A percentile compares a stretch with the other conserved stretches of the same genome.
These are phyloP conservation scores for Pissodes strobi DNA, from an alignment of 1,140 invertebrate species.

Conservation along the genomic window DNA sequence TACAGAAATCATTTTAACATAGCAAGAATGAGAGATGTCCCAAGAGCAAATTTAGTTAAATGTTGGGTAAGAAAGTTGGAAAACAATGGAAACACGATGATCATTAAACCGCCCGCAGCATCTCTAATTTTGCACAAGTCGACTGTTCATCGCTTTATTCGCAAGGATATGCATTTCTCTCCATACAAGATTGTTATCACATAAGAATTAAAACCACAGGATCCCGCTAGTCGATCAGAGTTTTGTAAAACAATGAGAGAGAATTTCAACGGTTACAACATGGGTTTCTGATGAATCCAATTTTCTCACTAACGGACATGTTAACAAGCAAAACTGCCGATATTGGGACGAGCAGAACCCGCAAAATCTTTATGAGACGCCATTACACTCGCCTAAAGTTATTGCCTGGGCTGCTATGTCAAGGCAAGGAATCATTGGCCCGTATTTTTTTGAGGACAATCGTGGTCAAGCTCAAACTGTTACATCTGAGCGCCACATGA, in stretches of 20 bases:
- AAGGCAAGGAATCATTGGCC: too few relatives aligned
- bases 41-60: too few relatives aligned
- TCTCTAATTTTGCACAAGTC: not conserved
- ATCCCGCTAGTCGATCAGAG: constrained; percentile 19
- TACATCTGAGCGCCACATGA: constrained; percentile 20
- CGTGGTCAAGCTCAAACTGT: constrained; percentile 24
- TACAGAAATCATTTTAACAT: too few relatives aligned
- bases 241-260: constrained; percentile 26
- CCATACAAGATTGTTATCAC: constrained; percentile 29
- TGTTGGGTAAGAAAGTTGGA: not conserved
- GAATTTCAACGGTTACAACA: constrained; percentile 26
- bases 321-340: constrained; percentile 30
- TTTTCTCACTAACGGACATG: constrained; percentile 22
- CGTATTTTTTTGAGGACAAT: constrained; percentile 22
- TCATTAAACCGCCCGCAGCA: not conserved
- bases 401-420: constrained; percentile 21
- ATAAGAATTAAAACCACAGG: constrained; percentile 30
- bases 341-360: constrained; percentile 26
- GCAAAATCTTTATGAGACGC: constrained; percentile 4
- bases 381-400: constrained; percentile 7
- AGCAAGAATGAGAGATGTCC: not conserved
- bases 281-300: constrained; percentile 34
- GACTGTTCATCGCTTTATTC: constrained; percentile 1
- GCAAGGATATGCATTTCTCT: constrained; percentile 16
- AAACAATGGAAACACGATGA: not conserved